A percentile compares a stretch with the other conserved stretches of the same genome.
These are phyloP conservation scores for Orussus abietinus DNA, from an alignment of 1,140 invertebrate species.

Conservation along the genomic window DNA sequence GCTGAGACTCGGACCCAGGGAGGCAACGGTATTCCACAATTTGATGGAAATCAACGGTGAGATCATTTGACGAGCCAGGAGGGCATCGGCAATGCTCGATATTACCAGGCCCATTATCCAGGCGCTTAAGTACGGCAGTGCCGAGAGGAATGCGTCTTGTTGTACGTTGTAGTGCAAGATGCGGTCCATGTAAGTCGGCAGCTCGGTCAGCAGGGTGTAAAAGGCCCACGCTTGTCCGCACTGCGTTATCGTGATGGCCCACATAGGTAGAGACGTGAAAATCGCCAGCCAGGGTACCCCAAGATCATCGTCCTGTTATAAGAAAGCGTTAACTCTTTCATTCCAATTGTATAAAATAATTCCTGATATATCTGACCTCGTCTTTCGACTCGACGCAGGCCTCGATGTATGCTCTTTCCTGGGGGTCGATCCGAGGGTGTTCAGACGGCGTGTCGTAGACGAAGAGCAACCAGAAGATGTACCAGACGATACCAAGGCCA, in stretches of 20 bases:
- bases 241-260: constrained; percentile 83
- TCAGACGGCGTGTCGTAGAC: constrained; percentile 71
- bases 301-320: constrained; percentile 26
- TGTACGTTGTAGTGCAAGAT: constrained; percentile 86
- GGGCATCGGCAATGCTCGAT: constrained; percentile 68
- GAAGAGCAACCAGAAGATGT: constrained; percentile 67
- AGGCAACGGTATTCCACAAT: constrained; percentile 71
- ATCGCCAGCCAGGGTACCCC: constrained; percentile 73
- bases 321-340: constrained; percentile 12
- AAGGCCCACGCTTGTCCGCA: constrained; percentile 92
- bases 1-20: constrained; percentile 69
- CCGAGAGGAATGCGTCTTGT: constrained; percentile 43
- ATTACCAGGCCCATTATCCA: constrained; percentile 69
- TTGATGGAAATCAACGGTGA: constrained; percentile 67
- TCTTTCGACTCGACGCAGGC: constrained; percentile 48
- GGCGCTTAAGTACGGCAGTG: constrained; percentile 46
- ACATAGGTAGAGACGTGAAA: constrained; percentile 77
- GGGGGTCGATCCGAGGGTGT: constrained; percentile 74
- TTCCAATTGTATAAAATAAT: constrained; percentile 5
- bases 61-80: constrained; percentile 61
- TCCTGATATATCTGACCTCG: constrained; percentile 26
- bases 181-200: constrained; percentile 92
- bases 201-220: constrained; percentile 89
- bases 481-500: constrained; percentile 73
- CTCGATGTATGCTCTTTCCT: constrained; percentile 66